phyloP scores from a whole-genome alignment of 92 coral and sea anemone genomes.

The Palythoa caribaeorum region DNA sequence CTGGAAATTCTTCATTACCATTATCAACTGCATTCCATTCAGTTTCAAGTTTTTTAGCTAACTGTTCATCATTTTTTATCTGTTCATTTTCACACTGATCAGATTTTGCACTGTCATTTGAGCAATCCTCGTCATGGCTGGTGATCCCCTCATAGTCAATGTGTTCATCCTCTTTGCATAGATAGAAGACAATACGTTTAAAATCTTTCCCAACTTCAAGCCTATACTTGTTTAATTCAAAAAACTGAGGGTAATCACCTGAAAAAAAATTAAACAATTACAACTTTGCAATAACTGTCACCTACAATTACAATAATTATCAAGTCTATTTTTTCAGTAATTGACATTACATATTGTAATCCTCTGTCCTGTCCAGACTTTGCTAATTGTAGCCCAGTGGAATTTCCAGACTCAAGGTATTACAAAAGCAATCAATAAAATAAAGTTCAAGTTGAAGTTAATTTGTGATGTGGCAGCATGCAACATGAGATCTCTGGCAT shows the following conservation, averaged over 20 bases:
- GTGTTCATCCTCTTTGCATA: conserved; percentile 51
- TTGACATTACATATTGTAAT: not conserved
- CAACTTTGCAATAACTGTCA: conserved; percentile 12
- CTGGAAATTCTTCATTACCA: conserved; percentile 34
- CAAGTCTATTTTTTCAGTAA: not conserved
- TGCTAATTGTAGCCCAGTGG: not conserved
- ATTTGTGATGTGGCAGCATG: conserved; percentile 17
- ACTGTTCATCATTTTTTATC: conserved; percentile 49
- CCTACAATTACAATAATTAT: not conserved
- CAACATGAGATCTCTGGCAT: conserved; percentile 22
- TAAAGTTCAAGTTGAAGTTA: conserved; percentile 4
- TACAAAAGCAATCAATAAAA: not conserved
- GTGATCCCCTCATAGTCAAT: conserved; percentile 42
- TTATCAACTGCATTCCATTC: conserved; percentile 44
- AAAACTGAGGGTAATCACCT: conserved; percentile 58
- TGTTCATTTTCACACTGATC: conserved; percentile 44
- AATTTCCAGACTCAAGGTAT: not conserved
- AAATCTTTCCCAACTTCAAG: conserved; percentile 63
- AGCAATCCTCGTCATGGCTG: conserved; percentile 31
- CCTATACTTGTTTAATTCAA: conserved; percentile 50
- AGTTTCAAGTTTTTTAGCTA: conserved; percentile 51
- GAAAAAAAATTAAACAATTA: conserved; percentile 26
- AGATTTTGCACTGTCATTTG: conserved; percentile 5
- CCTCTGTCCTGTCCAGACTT: not conserved
- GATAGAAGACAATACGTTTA: conserved; percentile 54